Evolutionary conservation across 2,797 vertebrate species (phyloP), one percentile per base, ranked within the genome.

Genomic region (Furcifer pardalis): DNA sequence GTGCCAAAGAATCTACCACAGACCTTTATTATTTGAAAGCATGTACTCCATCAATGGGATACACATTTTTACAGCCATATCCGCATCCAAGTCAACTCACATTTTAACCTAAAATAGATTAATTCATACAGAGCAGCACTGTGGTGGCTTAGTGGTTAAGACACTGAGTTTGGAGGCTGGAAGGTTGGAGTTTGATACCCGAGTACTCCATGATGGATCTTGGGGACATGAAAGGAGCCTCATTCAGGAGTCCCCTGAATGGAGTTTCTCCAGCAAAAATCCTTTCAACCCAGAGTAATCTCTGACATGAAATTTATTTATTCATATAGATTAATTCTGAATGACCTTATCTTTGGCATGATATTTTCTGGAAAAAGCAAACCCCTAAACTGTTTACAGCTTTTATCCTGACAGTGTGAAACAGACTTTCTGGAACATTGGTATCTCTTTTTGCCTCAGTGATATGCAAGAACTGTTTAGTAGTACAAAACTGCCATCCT

Each of bases 391-490:
- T 40, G n/a, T 46, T 25, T 79, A 44, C n/a, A 69, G 30, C n/a
- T 46, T 35, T 77, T 46, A 86, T 81, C 23, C 19, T 76, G 52
- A 76, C 44, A 73, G 3, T 72, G 56, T 85, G 72, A 76, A 68
- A 90, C 79, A 90, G 17, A 49, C 44, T 68, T n/a, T 44, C 0
- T 81, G 60, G 30, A 25, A 44, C 32, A 7, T 44, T 49, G 32
- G 23, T 59, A 0, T 63, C 65, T 32, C 71, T 85, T 73, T 78
- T 83, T 8, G 77, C 2, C 37, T 79, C 37, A 73, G n/a, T 74
- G 89, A 75, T 0, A 83, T 17, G 71, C 27, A 71, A 87, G 30
- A 83, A 77, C 23, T 66, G 77, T 52, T 84, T 73, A 82, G 71
- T 10, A 15, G 17, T 65, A 71, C 56, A 49, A 49, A 77, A 76